phyloP scores from a whole-genome alignment of 2,888 invertebrate species.

The Drosophila percnosoma region DNA sequence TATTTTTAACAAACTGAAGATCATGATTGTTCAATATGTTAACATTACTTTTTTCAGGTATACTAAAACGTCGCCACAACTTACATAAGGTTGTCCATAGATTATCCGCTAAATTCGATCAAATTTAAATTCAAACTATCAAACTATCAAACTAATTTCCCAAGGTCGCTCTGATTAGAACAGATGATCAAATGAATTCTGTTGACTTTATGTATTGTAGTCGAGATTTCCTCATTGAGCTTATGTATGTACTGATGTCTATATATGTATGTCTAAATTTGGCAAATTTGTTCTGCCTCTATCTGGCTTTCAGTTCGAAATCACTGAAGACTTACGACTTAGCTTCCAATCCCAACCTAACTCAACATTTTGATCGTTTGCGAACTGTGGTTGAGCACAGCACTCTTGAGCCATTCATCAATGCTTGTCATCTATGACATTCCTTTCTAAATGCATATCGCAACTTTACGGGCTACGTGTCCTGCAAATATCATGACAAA shows the following conservation, averaged over 20 bases:
- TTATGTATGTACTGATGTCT: neutral
- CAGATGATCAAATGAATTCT: neutral
- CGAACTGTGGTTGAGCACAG: neutral
- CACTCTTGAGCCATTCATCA: conserved; percentile 37
- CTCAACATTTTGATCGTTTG: conserved; percentile 2
- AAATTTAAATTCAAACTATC: neutral
- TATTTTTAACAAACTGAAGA: neutral
- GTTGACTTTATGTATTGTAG: neutral
- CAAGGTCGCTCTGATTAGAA: neutral
- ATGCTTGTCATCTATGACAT: conserved; percentile 37
- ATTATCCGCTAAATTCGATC: neutral
- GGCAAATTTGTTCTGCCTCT: neutral
- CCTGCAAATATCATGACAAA: conserved; percentile 66
- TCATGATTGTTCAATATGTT: neutral
- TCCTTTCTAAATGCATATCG: conserved; percentile 45
- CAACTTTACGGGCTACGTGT: conserved; percentile 40
- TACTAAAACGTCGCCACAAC: neutral
- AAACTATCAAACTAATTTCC: neutral
- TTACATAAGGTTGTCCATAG: neutral
- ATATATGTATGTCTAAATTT: neutral
- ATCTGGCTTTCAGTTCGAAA: neutral
- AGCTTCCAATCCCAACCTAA: neutral
- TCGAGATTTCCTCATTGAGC: neutral
- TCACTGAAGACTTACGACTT: neutral
- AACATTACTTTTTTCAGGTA: neutral